A percentile compares a stretch with the other conserved stretches of the same genome.
Conservation (phyloP, 2,888 invertebrate genomes). For the Archips crataeganus region DNA sequence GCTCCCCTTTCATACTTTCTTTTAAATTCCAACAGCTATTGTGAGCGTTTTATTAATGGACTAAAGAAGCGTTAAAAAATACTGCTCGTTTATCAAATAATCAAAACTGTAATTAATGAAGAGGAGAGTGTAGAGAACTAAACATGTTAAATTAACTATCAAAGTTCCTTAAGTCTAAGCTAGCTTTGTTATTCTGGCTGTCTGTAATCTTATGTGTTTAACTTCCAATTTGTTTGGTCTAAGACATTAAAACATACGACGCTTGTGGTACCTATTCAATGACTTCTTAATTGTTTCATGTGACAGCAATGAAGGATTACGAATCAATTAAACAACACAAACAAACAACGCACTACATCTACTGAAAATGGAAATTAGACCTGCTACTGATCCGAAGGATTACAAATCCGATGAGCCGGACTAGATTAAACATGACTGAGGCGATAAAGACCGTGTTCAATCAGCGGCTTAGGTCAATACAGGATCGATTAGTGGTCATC, state of each 20-base stretch:
- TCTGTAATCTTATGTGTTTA: too few species aligned
- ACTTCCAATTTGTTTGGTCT: too few species aligned
- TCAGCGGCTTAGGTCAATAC: slow-evolving; percentile 29
- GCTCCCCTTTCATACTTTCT: slow-evolving; percentile 4
- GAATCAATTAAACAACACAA: background rate
- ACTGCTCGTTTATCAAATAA: background rate
- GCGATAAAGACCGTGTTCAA: slow-evolving; percentile 24
- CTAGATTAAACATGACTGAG: slow-evolving; percentile 17
- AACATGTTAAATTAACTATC: background rate
- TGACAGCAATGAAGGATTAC: background rate
- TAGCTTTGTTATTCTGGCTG: background rate
- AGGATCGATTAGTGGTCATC: slow-evolving; percentile 29
- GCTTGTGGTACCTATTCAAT: background rate
- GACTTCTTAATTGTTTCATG: background rate
- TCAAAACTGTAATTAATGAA: background rate
- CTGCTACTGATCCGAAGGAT: slow-evolving; percentile 32
- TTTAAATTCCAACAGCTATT: slow-evolving; percentile 2
- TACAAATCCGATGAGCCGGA: slow-evolving; percentile 28
- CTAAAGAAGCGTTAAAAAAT: background rate
- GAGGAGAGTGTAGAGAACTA: background rate
- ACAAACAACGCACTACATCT: background rate
- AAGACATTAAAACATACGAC: too few species aligned
- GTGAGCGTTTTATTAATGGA: background rate
- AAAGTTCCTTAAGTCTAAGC: background rate
- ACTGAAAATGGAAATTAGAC: slow-evolving; percentile 28